These are phyloP conservation scores for Portunus trituberculatus DNA, from an alignment of 1,140 invertebrate species.

Conservation along the genomic window DNA sequence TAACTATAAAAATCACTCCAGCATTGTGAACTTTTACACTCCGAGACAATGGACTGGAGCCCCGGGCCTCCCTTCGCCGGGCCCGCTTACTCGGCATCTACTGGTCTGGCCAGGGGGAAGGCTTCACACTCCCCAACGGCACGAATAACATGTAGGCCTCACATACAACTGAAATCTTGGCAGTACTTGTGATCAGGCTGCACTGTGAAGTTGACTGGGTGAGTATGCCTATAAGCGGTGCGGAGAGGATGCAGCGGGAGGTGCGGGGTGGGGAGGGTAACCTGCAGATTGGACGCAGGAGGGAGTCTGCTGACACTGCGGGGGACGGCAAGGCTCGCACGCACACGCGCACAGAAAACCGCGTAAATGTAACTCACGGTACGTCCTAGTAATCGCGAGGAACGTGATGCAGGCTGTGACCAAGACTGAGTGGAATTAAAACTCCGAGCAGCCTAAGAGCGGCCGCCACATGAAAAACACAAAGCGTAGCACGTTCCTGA, in stretches of 20 bases:
- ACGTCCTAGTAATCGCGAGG: not conserved
- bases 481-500: too few species aligned
- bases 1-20: slow-evolving; percentile 70
- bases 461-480: too few species aligned
- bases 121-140: too few species aligned
- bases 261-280: slow-evolving; percentile 7
- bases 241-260: slow-evolving; percentile 54
- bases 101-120: not conserved
- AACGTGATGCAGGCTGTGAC: too few species aligned
- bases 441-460: too few species aligned
- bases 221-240: slow-evolving; percentile 55
- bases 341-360: slow-evolving; percentile 50
- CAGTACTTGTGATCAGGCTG: not conserved
- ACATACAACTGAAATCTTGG: not conserved
- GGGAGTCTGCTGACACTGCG: slow-evolving; percentile 59
- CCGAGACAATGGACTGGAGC: slow-evolving; percentile 67
- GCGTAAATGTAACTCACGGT: not conserved
- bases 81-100: not conserved
- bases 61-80: not conserved
- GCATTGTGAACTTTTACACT: slow-evolving; percentile 60
- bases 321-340: slow-evolving; percentile 38
- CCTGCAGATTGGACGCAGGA: slow-evolving; percentile 72
- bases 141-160: not conserved
- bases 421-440: too few species aligned
- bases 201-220: not conserved